These are phyloP conservation scores for Callospermophilus lateralis DNA, from an alignment of 2,113 vertebrate species.

Conservation along the genomic window DNA sequence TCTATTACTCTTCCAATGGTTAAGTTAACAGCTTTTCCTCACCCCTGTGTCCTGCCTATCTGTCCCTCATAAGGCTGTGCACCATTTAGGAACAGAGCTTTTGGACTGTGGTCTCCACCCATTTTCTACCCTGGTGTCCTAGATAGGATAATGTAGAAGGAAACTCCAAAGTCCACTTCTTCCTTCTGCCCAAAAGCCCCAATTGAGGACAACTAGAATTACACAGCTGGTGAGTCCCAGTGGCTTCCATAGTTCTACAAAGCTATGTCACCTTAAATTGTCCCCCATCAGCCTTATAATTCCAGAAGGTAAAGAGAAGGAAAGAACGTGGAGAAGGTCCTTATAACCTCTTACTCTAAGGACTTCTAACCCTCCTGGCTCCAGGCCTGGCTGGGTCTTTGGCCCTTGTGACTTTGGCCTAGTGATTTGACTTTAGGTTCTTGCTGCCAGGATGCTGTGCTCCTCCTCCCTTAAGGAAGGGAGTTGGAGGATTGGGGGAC, in stretches of 20 bases:
- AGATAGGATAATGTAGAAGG: neutral
- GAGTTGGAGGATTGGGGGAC: neutral
- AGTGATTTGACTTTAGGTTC: neutral
- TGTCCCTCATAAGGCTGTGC: neutral
- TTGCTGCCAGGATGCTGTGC: neutral
- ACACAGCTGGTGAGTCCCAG: neutral
- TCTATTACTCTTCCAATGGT: neutral
- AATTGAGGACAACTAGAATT: neutral
- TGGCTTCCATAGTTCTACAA: neutral
- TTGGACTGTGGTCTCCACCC: neutral
- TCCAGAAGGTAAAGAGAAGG: neutral
- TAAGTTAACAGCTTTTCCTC: neutral
- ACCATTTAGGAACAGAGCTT: neutral
- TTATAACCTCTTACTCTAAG: neutral
- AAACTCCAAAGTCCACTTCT: neutral
- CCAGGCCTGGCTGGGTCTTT: neutral
- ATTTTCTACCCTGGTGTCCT: neutral
- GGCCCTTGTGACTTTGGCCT: no score
- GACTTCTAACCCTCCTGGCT: neutral
- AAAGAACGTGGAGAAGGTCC: neutral
- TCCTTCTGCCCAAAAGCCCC: neutral
- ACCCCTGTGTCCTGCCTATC: neutral
- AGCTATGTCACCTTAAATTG: neutral
- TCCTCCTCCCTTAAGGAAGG: neutral
- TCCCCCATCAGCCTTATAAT: neutral